Evolutionary conservation across 2,797 vertebrate genomes (phyloP).

Genomic region (Harpagifer antarcticus): DNA sequence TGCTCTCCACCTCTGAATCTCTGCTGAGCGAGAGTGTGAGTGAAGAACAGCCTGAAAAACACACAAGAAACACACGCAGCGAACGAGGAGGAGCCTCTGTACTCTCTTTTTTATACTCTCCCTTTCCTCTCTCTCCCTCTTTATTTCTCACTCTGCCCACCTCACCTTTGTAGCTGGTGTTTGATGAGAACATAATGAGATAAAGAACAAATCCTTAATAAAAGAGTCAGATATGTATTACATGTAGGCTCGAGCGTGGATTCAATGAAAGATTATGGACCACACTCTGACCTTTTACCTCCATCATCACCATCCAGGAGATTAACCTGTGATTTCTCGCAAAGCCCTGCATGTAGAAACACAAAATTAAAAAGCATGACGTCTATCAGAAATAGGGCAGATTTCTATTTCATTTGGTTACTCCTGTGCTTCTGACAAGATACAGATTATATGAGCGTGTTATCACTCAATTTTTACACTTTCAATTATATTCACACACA

Average conservation of each 20-base stretch:
- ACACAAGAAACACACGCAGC: constrained; percentile 71
- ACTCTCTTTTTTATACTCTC: constrained; percentile 64
- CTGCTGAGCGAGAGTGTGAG: constrained; percentile 70
- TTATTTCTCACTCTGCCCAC: constrained; percentile 43
- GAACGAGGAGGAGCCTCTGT: constrained; percentile 78
- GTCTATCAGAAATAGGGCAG: constrained; percentile 38
- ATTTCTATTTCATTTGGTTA: constrained; percentile 9
- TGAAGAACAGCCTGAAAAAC: constrained; percentile 68
- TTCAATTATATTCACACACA: constrained; percentile 9
- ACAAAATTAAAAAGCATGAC: constrained; percentile 32
- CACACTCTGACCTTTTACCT: constrained; percentile 30
- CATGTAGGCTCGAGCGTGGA: constrained; percentile 12
- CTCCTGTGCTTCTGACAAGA: constrained; percentile 13
- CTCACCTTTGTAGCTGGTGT: constrained; percentile 67
- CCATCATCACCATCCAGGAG: constrained; percentile 23
- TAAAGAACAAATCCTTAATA: constrained; percentile 47
- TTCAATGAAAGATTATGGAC: constrained; percentile 36
- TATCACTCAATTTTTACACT: constrained; percentile 24
- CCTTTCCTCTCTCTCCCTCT: constrained; percentile 26
- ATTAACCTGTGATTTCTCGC: constrained; percentile 55
- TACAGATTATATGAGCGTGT: constrained; percentile 7
- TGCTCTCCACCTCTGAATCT: constrained; percentile 70
- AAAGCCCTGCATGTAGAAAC: constrained; percentile 36
- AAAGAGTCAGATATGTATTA: constrained; percentile 32
- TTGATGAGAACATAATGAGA: constrained; percentile 63